Percentiles rank a stretch among this genome's conserved stretches.
Evolutionary conservation across 2,797 vertebrate genomes (phyloP).

Genomic region (Protosalanx chinensis): DNA sequence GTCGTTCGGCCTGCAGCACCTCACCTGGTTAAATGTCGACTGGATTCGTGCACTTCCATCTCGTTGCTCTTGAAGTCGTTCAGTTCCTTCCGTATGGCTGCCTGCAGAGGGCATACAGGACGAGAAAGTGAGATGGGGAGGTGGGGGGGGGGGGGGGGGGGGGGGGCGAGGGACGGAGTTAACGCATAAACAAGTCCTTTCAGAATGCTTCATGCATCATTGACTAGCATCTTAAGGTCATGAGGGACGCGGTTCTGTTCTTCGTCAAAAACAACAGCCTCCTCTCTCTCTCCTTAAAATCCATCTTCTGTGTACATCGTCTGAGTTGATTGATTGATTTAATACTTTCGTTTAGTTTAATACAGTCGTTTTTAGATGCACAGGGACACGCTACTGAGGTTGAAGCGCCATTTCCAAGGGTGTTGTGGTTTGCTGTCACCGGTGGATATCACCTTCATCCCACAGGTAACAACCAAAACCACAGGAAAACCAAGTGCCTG

Average conservation of each 20-base stretch:
- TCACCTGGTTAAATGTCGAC: conserved; percentile 99
- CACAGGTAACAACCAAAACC: too few species aligned
- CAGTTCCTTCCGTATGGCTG: conserved; percentile 98
- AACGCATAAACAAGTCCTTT: conserved; percentile 41
- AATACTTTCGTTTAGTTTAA: too few species aligned
- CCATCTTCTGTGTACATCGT: background rate
- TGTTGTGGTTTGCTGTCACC: too few species aligned
- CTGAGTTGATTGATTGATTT: too few species aligned
- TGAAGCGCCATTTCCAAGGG: too few species aligned
- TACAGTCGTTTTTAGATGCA: too few species aligned
- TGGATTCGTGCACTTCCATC: conserved; percentile 99
- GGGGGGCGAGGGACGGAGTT: conserved; percentile 25
- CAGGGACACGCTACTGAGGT: too few species aligned
- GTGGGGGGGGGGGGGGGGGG: background rate
- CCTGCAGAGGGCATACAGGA: conserved; percentile 76
- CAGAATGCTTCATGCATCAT: conserved; percentile 57
- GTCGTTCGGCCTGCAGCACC: background rate
- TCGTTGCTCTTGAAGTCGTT: conserved; percentile 99
- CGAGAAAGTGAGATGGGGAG: conserved; percentile 44
- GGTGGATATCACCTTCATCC: too few species aligned
- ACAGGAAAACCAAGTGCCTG: too few species aligned
- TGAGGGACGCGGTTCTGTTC: conserved; percentile 44
- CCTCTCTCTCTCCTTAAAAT: background rate
- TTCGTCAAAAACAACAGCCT: background rate
- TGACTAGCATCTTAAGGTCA: conserved; percentile 48